Percentiles rank a stretch among this genome's conserved stretches.
Conservation (phyloP, 35 echinoderm and acorn worm genomes). For the Lytechinus variegatus region DNA sequence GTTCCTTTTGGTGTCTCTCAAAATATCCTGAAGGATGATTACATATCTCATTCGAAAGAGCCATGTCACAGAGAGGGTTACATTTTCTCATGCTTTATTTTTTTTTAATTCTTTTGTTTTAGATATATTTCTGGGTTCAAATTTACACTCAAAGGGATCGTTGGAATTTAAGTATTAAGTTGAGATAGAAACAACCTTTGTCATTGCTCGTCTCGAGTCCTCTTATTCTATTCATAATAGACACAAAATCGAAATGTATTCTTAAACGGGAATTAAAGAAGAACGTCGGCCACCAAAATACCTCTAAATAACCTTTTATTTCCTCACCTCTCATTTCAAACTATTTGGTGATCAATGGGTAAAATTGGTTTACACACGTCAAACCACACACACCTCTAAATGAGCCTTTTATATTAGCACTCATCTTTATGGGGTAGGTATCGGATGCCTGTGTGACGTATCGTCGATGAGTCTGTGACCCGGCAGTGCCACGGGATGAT, state of each 20-base stretch:
- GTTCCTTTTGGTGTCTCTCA: neutral
- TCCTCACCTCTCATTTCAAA: neutral
- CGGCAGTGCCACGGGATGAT: neutral
- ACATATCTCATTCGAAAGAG: neutral
- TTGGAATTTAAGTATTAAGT: neutral
- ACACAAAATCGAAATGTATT: slow-evolving; percentile 5
- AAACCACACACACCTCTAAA: neutral
- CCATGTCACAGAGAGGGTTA: neutral
- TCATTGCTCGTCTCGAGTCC: neutral
- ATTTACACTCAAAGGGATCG: neutral
- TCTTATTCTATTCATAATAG: neutral
- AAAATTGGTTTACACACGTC: neutral
- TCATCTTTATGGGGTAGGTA: neutral
- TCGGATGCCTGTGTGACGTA: neutral
- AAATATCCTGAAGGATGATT: neutral
- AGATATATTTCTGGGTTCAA: neutral
- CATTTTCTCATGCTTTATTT: neutral
- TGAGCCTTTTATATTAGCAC: neutral
- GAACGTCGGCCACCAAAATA: neutral
- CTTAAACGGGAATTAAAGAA: neutral
- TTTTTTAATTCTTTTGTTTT: neutral
- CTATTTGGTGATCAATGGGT: neutral
- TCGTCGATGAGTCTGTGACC: neutral
- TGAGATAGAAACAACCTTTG: neutral
- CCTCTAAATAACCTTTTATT: neutral